Base-by-base conservation (phyloP, 2,888 invertebrate genomes). In the Synergus umbraculus region DNA sequence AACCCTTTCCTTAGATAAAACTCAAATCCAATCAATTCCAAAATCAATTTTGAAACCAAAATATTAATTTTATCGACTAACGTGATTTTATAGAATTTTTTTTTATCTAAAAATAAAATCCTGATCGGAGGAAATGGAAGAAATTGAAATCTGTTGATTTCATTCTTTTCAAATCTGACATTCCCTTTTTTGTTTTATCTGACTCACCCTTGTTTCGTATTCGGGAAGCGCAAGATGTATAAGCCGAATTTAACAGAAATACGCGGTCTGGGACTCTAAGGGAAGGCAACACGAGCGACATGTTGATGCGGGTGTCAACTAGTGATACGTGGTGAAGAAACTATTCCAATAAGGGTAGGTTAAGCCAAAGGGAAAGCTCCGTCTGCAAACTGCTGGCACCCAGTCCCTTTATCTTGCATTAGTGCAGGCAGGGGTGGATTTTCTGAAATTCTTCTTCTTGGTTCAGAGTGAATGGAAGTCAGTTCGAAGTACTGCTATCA, bases 301-400 rank as follows among this genome's bases (percentile, higher is more conserved):
- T 67, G 63, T 58, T 69, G 78, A 77, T 80, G 73, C 64, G 77
- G 76, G 79, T 67, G 60, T 67, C 73, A 46, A 76, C 65, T 58
- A 65, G 49, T 76, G 73, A 80, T 80, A 79, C 78, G 76, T 79
- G 78, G 66, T 65, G 66, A 82, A 80, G 79, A 82, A 82, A 82
- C 82, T 82, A 80, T 80, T 82, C 80, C 82, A 80, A 82, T 82
- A 80, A 82, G 78, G 43, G 41, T 76, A 69, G 78, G 78, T 76
- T 76, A 65, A 65, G 77, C 69, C 73, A 76, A 77, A 76, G 77
- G 65, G 79, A 81, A 76, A 81, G 78, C 69, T 79, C 69, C 79
- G 77, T 79, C 77, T 78, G 76, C 78, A 29, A 67, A 22, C 80
- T 82, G 76, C 78, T 79, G 78, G 66, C 64, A 78, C 76, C 60